These are phyloP conservation scores for Camelus bactrianus DNA, from an alignment of 2,113 vertebrate species.

Conservation along the genomic window DNA sequence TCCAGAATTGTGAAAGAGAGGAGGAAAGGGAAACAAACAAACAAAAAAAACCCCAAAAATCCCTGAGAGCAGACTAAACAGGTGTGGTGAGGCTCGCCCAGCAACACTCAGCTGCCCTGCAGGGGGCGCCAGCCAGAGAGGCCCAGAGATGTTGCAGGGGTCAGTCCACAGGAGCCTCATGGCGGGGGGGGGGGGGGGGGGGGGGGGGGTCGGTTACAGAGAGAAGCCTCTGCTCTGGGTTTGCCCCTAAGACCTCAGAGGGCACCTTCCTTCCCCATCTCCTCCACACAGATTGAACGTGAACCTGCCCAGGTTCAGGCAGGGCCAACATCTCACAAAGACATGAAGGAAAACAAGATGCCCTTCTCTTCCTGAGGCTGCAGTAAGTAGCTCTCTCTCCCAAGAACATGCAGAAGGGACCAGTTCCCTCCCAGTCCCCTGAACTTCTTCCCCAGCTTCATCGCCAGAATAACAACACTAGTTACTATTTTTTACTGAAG, in stretches of 20 bases:
- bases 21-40: neutral
- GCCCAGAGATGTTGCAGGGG: no score
- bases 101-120: accelerated
- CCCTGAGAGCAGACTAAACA: neutral
- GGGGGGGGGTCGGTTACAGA: neutral
- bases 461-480: neutral
- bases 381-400: neutral
- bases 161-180: neutral
- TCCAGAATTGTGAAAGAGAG: neutral
- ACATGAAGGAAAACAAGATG: neutral
- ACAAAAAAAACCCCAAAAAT: neutral
- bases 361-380: neutral
- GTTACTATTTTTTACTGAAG: neutral
- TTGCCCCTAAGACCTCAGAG: neutral
- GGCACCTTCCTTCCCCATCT: neutral
- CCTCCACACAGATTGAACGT: neutral
- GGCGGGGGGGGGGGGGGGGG: accelerated
- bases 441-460: neutral
- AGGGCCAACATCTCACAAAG: neutral
- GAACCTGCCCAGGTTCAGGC: neutral
- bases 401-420: neutral
- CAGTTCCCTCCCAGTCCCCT: neutral
- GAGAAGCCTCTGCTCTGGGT: neutral
- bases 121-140: neutral
- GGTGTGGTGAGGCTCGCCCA: no score